Base-by-base conservation (phyloP, 2,113 vertebrate species). In the Puma concolor region DNA sequence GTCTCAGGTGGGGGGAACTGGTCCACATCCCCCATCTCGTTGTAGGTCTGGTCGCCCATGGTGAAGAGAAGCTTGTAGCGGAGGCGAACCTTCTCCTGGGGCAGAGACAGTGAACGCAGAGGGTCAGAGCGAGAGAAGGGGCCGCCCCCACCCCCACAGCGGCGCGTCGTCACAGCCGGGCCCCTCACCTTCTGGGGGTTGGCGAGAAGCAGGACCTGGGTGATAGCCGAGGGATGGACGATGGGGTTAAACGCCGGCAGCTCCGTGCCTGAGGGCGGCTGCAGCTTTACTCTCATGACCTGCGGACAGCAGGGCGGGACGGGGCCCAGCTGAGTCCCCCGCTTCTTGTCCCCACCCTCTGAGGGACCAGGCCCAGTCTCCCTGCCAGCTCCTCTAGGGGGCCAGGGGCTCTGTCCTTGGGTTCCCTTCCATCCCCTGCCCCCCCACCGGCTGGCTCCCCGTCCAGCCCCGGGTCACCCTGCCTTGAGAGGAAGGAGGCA, bases 281-380 rank as follows among this genome's bases (percentile, higher is more conserved):
- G 99, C 60, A 99, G 98, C 98, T 99, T 99, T 95, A 99, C 99
- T 88, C 99, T 99, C 99, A 99, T 99, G 94, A 99, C 99, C 99
- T 99, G 97, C 0, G 12, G 87, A 2, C 0, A 5, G 87, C 4
- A 38, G 10, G 41, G 74, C 21, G 23, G 71, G 21, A 23, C 0
- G 1, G 50, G 80, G n/a, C 25, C 8, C 12, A 4, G 90, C 71
- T 27, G 15, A 66, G 57, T 21, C 54, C 38, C 57, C 15, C 10
- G 85, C 29, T 13, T 13, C 44, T 41, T 6, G 3, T 41, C 48
- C 63, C 41, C 10, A 3, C 15, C 2, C 25, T 8, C 16, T 3
- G 1, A 71, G 82, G 48, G 50, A 29, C 63, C 21, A 29, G 63
- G 67, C 87, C 64, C 33, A 31, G 71, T 33, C 86, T 21, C 1